These are phyloP conservation scores for Mormyrus proboscirostris DNA, from an alignment of 2,797 vertebrate genomes.

Conservation along the genomic window DNA sequence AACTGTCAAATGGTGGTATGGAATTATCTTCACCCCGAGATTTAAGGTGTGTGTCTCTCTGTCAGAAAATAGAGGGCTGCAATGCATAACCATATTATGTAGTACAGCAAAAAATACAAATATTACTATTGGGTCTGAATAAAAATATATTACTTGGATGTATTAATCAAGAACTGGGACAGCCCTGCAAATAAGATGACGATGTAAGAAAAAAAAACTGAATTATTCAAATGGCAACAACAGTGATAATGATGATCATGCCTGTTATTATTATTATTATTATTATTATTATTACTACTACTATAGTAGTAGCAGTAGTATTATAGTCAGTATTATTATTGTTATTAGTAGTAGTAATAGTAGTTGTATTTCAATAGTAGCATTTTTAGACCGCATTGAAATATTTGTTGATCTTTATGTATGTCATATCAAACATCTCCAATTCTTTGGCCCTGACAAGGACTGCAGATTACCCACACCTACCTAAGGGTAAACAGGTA, in stretches of 20 bases:
- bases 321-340: neutral
- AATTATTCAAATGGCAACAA: neutral
- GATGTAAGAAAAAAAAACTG: neutral
- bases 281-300: neutral
- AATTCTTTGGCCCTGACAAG: neutral
- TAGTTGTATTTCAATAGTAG: neutral
- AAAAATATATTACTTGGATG: neutral
- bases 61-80: neutral
- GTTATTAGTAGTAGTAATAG: neutral
- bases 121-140: neutral
- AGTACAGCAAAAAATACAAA: neutral
- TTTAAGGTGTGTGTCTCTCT: neutral
- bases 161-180: neutral
- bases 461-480: neutral
- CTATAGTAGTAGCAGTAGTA: neutral
- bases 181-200: no score
- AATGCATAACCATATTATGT: neutral
- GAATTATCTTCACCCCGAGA: neutral
- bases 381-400: neutral
- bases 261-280: neutral
- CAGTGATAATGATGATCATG: neutral
- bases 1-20: neutral
- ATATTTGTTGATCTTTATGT: neutral
- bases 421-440: neutral
- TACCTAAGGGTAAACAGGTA: neutral